These are phyloP conservation scores for Phlogophora meticulosa DNA, from an alignment of 2,888 invertebrate genomes.

Conservation along the genomic window DNA sequence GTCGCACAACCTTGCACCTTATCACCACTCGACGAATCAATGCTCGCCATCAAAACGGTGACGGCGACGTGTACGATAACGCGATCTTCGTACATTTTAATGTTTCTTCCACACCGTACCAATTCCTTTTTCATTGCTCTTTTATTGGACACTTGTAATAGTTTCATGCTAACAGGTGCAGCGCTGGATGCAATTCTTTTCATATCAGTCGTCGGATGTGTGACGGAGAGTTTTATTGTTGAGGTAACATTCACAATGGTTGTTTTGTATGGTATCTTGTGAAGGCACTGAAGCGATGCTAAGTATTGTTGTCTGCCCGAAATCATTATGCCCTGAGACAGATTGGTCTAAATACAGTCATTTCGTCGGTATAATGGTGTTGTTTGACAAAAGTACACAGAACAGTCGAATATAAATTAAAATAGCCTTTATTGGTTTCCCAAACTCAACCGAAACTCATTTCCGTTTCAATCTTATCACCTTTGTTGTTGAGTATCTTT, in stretches of 20 bases:
- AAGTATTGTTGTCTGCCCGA: constrained; percentile 12
- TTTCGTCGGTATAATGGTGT: not conserved
- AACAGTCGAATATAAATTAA: constrained; percentile 10
- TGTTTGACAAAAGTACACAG: not conserved
- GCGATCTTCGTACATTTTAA: not conserved
- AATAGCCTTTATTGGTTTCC: constrained; percentile 31
- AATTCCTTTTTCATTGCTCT: constrained; percentile 12
- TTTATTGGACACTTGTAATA: constrained; percentile 1
- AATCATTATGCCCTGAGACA: not conserved
- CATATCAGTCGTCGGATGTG: not conserved
- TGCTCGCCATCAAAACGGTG: constrained; percentile 35
- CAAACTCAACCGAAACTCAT: constrained; percentile 28
- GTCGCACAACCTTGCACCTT: constrained; percentile 57
- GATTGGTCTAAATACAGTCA: constrained; percentile 9
- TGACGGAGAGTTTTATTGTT: constrained; percentile 5
- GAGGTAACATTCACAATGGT: constrained; percentile 11
- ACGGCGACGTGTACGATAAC: constrained; percentile 1
- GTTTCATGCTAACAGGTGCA: constrained; percentile 6
- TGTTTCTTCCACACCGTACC: constrained; percentile 1
- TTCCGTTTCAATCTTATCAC: constrained; percentile 48
- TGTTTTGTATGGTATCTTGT: constrained; percentile 32
- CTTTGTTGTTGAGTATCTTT: constrained; percentile 31
- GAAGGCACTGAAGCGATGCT: constrained; percentile 4
- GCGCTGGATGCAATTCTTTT: constrained; percentile 21
- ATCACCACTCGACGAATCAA: constrained; percentile 52